These are phyloP conservation scores for Buathra laborator DNA, from an alignment of 2,888 invertebrate species.

Conservation along the genomic window DNA sequence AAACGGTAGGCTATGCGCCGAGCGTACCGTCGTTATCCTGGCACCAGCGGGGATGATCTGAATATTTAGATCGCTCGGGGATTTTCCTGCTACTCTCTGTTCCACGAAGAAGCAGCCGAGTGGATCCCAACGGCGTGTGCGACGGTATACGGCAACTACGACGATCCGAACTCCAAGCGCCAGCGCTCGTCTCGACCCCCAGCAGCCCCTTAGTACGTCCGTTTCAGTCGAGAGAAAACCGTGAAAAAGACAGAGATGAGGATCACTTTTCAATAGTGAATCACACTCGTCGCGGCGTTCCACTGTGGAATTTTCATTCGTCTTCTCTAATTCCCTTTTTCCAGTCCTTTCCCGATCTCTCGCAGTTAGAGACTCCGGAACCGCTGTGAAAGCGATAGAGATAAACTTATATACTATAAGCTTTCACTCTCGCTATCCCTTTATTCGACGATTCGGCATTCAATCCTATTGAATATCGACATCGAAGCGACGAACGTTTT, in stretches of 20 bases:
- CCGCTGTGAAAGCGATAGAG: not conserved
- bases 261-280: constrained; percentile 60
- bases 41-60: constrained; percentile 68
- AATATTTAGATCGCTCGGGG: constrained; percentile 77
- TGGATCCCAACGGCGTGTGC: constrained; percentile 4
- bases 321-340: constrained; percentile 32
- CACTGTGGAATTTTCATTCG: constrained; percentile 43
- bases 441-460: constrained; percentile 27
- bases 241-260: constrained; percentile 16
- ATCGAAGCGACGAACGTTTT: not conserved
- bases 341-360: constrained; percentile 1
- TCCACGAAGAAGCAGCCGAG: not conserved
- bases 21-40: constrained; percentile 56
- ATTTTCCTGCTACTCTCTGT: constrained; percentile 51
- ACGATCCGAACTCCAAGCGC: not conserved
- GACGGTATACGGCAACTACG: not conserved
- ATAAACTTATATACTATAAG: not conserved
- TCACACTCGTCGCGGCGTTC: constrained; percentile 46
- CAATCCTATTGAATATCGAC: constrained; percentile 12
- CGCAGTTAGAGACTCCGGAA: not conserved
- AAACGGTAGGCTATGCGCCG: constrained; percentile 5
- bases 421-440: constrained; percentile 26
- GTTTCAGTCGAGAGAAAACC: not conserved
- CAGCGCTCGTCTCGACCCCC: not conserved
- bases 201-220: not conserved